Evolutionary conservation across 2,113 vertebrate genomes (phyloP).

Genomic region (Axis porcinus): DNA sequence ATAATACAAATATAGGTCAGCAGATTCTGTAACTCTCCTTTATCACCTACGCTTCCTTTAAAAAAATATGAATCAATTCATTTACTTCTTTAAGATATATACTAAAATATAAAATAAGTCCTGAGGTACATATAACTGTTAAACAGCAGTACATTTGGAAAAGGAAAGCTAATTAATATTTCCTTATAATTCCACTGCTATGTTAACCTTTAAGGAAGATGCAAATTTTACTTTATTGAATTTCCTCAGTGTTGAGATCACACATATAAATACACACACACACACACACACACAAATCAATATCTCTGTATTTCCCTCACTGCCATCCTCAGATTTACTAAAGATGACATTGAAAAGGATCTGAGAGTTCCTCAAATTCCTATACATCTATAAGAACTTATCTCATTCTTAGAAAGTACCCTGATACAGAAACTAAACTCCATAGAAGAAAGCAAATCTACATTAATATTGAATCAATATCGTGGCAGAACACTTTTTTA

Average conservation of each 20-base stretch:
- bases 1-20: background rate
- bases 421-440: background rate
- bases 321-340: background rate
- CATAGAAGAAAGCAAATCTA: background rate
- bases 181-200: background rate
- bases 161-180: background rate
- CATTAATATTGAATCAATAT: background rate
- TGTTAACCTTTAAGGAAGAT: background rate
- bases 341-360: background rate
- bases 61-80: background rate
- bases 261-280: background rate
- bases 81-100: slow-evolving; percentile 4
- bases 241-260: background rate
- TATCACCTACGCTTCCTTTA: background rate
- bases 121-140: background rate
- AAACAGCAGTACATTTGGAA: background rate
- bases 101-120: background rate
- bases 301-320: background rate
- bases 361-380: background rate
- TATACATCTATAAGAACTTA: background rate
- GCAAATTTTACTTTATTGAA: background rate
- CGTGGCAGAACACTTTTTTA: background rate
- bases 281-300: background rate
- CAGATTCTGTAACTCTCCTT: background rate
- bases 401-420: background rate